Conservation (phyloP, 2,113 vertebrate genomes). For the Taxidea taxus region DNA sequence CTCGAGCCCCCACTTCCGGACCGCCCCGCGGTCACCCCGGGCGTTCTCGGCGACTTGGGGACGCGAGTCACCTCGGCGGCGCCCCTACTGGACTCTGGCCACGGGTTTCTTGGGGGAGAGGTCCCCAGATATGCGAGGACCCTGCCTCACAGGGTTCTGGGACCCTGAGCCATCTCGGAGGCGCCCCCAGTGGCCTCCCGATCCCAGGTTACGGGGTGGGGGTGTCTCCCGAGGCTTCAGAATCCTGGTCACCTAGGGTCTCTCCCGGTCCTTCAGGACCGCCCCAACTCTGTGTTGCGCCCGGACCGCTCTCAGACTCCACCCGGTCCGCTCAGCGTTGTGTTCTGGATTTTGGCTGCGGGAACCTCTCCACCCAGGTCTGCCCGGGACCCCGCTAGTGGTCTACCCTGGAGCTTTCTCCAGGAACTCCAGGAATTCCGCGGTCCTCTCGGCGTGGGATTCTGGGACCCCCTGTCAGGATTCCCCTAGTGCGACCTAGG, state of each 20-base stretch:
- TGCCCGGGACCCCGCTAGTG: not conserved
- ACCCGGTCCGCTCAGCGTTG: not conserved
- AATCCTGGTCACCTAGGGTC: not conserved
- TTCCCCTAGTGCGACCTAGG: rapidly evolving
- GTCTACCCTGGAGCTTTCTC: not conserved
- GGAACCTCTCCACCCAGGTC: not conserved
- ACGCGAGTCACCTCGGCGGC: not conserved
- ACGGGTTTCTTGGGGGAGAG: not conserved
- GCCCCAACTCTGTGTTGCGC: not conserved
- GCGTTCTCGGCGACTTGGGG: not conserved
- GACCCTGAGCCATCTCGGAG: not conserved
- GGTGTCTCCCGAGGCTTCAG: not conserved
- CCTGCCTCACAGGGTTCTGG: not conserved
- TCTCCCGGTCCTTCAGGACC: not conserved
- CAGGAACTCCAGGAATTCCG: not conserved
- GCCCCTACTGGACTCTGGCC: not conserved
- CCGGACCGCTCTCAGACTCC: not conserved
- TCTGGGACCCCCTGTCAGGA: not conserved
- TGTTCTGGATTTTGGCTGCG: not conserved
- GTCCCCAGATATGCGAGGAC: not conserved
- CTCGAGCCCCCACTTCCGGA: not conserved
- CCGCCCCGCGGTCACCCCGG: not conserved
- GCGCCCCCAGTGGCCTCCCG: not conserved
- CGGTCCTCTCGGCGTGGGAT: not conserved
- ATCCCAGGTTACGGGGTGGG: not conserved